Evolutionary conservation across 2,888 invertebrate genomes (phyloP).

Genomic region (Mellilla xanthometata): DNA sequence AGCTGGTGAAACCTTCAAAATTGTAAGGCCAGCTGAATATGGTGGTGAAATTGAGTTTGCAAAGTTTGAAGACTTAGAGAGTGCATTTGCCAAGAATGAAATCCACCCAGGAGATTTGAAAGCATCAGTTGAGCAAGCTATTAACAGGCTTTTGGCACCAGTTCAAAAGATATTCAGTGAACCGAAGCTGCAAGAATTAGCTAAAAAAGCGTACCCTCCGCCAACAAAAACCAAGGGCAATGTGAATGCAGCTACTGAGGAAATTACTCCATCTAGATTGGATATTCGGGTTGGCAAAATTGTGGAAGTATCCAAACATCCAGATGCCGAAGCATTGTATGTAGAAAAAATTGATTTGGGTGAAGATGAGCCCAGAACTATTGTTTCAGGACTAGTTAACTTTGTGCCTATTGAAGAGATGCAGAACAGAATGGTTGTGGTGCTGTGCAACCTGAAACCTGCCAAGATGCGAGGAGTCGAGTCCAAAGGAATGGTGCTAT

Average conservation of each 20-base stretch:
- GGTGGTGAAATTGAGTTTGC: conserved; percentile 90
- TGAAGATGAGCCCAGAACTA: conserved; percentile 86
- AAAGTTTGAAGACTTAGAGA: conserved; percentile 90
- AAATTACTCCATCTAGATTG: conserved; percentile 88
- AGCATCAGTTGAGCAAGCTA: conserved; percentile 89
- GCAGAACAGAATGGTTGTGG: conserved; percentile 93
- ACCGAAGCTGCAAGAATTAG: conserved; percentile 89
- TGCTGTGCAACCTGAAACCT: conserved; percentile 97
- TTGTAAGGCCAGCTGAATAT: conserved; percentile 87
- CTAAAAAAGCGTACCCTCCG: conserved; percentile 92
- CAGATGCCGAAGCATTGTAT: conserved; percentile 95
- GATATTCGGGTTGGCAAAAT: conserved; percentile 95
- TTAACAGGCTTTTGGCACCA: conserved; percentile 94
- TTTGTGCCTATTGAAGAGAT: conserved; percentile 95
- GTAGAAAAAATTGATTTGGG: conserved; percentile 96
- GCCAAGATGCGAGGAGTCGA: conserved; percentile 97
- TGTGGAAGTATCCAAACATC: conserved; percentile 91
- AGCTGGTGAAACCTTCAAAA: conserved; percentile 85
- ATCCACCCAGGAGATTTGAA: conserved; percentile 98
- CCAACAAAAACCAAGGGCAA: conserved; percentile 83
- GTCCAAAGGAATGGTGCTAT: conserved; percentile 96
- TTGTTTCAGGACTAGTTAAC: conserved; percentile 96
- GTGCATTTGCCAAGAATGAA: conserved; percentile 90
- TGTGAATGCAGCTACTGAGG: conserved; percentile 63
- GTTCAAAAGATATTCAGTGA: conserved; percentile 93